Conservation (phyloP, 2,888 invertebrate species). For the Acleris sparsana region DNA sequence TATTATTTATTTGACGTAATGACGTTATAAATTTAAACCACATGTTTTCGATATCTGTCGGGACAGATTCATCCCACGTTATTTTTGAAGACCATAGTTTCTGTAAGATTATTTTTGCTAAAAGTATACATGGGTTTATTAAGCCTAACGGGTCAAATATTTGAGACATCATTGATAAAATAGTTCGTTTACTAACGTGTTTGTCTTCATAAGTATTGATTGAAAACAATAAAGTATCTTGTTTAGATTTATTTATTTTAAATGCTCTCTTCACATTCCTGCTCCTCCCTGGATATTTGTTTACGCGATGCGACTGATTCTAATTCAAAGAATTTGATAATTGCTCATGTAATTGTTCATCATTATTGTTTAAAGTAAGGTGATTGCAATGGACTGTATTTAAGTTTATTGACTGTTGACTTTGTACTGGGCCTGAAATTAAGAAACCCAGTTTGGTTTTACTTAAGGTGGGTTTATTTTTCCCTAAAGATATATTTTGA, state of each 20-base stretch:
- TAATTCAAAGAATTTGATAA: not conserved
- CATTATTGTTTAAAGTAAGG: no score
- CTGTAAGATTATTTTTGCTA: constrained; percentile 24
- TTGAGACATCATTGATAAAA: constrained; percentile 25
- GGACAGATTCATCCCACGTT: constrained; percentile 8
- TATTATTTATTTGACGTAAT: not conserved
- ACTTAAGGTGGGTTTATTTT: not conserved
- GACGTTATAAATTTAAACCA: constrained; percentile 6
- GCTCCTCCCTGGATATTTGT: constrained; percentile 4
- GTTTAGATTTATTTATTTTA: constrained; percentile 5
- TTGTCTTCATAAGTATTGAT: not conserved
- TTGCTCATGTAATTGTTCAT: not conserved
- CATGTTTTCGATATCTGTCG: not conserved
- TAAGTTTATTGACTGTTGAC: no score
- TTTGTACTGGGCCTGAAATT: not conserved
- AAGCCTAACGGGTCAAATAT: constrained; percentile 27
- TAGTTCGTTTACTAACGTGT: constrained; percentile 8
- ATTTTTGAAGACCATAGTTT: constrained; percentile 21
- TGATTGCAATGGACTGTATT: constrained; percentile 9
- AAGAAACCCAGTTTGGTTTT: constrained; percentile 7
- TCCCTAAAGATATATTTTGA: constrained; percentile 28
- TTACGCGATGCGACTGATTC: not conserved
- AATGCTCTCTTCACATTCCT: constrained; percentile 11
- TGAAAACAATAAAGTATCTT: constrained; percentile 12
- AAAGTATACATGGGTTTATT: constrained; percentile 22